These are phyloP conservation scores for Nomada hirtipes DNA, from an alignment of 2,888 invertebrate species.

Conservation along the genomic window DNA sequence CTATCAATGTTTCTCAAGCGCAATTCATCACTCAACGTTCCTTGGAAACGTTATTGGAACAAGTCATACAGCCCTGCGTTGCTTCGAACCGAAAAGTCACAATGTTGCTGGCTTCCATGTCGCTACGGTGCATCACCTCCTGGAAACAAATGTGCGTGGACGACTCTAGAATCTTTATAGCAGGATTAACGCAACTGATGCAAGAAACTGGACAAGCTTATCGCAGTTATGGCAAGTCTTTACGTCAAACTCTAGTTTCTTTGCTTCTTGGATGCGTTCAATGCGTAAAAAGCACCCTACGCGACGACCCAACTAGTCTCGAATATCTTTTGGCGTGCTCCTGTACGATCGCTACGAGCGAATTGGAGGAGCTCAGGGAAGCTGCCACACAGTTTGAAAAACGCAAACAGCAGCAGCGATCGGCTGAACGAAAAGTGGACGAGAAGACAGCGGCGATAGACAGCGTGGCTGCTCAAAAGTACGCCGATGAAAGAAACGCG, in stretches of 20 bases:
- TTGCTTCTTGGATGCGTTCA: slow-evolving; percentile 79
- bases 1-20: slow-evolving; percentile 73
- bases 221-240: slow-evolving; percentile 75
- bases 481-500: slow-evolving; percentile 58
- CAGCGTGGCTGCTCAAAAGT: slow-evolving; percentile 41
- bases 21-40: slow-evolving; percentile 76
- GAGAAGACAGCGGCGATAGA: slow-evolving; percentile 41
- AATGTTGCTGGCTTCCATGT: slow-evolving; percentile 79
- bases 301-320: slow-evolving; percentile 74
- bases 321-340: slow-evolving; percentile 80
- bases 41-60: slow-evolving; percentile 75
- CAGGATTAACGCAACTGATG: slow-evolving; percentile 75
- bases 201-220: slow-evolving; percentile 80
- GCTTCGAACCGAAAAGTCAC: slow-evolving; percentile 74
- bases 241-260: slow-evolving; percentile 80
- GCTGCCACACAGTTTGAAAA: slow-evolving; percentile 66
- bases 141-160: slow-evolving; percentile 79
- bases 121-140: slow-evolving; percentile 78
- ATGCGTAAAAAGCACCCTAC: slow-evolving; percentile 75
- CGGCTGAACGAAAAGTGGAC: slow-evolving; percentile 49
- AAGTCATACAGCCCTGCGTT: slow-evolving; percentile 73
- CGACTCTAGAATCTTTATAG: slow-evolving; percentile 72
- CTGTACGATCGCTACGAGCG: slow-evolving; percentile 77
- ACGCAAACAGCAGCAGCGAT: slow-evolving; percentile 59
- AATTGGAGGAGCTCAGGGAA: slow-evolving; percentile 78